These are phyloP conservation scores for Phasia obesa DNA, from an alignment of 2,888 invertebrate species.

Conservation along the genomic window DNA sequence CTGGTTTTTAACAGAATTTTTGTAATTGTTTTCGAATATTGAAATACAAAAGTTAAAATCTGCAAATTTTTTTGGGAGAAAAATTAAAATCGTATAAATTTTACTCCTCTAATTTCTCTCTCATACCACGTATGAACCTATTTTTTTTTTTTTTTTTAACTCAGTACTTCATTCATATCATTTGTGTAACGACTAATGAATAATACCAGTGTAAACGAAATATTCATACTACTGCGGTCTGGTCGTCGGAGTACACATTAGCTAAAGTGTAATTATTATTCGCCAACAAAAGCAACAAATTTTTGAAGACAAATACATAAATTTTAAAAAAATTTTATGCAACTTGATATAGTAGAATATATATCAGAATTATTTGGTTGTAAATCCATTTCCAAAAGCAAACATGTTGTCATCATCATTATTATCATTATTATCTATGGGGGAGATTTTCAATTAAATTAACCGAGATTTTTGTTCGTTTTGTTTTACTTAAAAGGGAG, in stretches of 20 bases:
- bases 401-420: constrained; percentile 28
- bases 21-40: no score
- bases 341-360: constrained; percentile 18
- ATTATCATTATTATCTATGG: not conserved
- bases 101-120: no score
- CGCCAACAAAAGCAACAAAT: not conserved
- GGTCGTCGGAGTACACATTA: not conserved
- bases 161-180: not conserved
- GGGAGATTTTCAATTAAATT: constrained; percentile 9
- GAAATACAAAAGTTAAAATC: no score
- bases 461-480: constrained; percentile 1
- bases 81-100: no score
- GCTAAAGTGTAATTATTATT: not conserved
- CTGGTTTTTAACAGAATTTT: no score
- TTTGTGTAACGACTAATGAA: constrained; percentile 27
- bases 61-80: no score
- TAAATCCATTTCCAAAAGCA: constrained; percentile 25
- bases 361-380: constrained; percentile 14
- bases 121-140: no score
- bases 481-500: not conserved
- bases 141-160: no score
- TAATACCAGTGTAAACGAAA: constrained; percentile 12
- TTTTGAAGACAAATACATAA: constrained; percentile 7
- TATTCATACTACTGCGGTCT: constrained; percentile 5
- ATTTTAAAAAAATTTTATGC: constrained; percentile 26